These are phyloP conservation scores for Coregonus ussuriensis DNA, from an alignment of 2,797 vertebrate genomes.

Conservation along the genomic window DNA sequence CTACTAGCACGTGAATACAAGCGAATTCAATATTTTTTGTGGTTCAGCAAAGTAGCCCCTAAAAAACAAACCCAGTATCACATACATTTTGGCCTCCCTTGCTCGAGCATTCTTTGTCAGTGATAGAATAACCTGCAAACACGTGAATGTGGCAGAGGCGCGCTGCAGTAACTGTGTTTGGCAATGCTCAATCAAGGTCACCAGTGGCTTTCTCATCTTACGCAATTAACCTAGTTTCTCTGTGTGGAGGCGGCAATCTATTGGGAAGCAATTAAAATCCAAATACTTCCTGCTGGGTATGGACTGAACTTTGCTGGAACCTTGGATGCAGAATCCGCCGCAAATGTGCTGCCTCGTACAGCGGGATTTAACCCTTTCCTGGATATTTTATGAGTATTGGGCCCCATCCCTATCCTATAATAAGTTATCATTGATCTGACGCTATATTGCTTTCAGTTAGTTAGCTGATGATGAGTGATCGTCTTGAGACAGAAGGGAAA, in stretches of 20 bases:
- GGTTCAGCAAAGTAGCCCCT: no score
- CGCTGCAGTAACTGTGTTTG: constrained; percentile 47
- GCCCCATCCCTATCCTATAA: not conserved
- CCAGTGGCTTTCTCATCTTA: constrained; percentile 55
- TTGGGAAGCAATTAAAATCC: constrained; percentile 74
- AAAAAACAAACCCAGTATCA: no score
- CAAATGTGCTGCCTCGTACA: no score
- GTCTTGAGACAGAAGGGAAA: no score
- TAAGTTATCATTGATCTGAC: not conserved
- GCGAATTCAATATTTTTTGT: no score
- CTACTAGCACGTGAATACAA: not conserved
- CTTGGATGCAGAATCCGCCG: constrained; percentile 37
- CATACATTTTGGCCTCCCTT: no score
- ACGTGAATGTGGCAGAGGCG: constrained; percentile 2
- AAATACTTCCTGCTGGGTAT: constrained; percentile 51
- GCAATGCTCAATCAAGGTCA: constrained; percentile 59
- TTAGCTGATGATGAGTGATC: not conserved
- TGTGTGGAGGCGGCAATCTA: constrained; percentile 63
- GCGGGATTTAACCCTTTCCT: constrained; percentile 18
- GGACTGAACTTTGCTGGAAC: constrained; percentile 50
- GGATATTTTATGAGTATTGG: not conserved
- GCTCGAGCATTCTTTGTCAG: no score
- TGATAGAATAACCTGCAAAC: no score
- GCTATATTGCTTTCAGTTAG: not conserved
- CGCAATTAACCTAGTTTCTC: constrained; percentile 74